Evolutionary conservation across 2,797 vertebrate genomes (phyloP), one percentile per base, ranked within the genome.

Genomic region (Limnodromus scolopaceus): DNA sequence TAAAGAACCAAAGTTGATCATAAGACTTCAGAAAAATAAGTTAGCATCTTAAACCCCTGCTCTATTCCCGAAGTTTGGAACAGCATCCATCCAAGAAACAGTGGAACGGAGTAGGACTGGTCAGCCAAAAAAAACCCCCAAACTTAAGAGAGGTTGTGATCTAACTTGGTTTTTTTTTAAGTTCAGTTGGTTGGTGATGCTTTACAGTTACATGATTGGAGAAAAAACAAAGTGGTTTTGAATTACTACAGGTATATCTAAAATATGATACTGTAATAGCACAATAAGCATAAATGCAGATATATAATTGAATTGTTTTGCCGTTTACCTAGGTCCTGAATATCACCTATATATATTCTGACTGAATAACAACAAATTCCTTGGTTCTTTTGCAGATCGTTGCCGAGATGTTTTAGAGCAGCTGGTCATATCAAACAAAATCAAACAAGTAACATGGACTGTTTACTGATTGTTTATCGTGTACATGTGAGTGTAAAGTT

Each of bases 381-480:
- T 84, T 82, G 60, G 27, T 48, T 97, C 38, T 94, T 96, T 96
- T 94, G 64, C 94, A 99, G 99, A 98, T 97, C 98, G 97, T 80
- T 98, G 98, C 43, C 96, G 98, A 94, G 98, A 98, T 76, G 97
- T 98, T 51, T 97, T 99, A 92, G 98, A 98, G 57, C 98, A 98
- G 69, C 94, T 98, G 72, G 92, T 98, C 55, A 91, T 98, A 81
- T 98, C 98, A 11, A 98, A 98, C 87, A 99, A 98, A 97, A 98
- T 99, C 55, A 98, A 98, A 75, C 98, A 99, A 84, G 97, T 99
- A 61, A 98, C 98, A 0, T 99, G 99, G 99, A 98, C 99, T 53
- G 98, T 98, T 70, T 99, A 99, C 72, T 98, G 96, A 98, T 75
- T 53, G 10, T 81, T 88, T 88, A 13, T 86, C 6, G 1, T 76